A percentile compares a stretch with the other conserved stretches of the same genome.
phyloP scores from a whole-genome alignment of 2,113 vertebrate species.

The Pangasianodon gigas region DNA sequence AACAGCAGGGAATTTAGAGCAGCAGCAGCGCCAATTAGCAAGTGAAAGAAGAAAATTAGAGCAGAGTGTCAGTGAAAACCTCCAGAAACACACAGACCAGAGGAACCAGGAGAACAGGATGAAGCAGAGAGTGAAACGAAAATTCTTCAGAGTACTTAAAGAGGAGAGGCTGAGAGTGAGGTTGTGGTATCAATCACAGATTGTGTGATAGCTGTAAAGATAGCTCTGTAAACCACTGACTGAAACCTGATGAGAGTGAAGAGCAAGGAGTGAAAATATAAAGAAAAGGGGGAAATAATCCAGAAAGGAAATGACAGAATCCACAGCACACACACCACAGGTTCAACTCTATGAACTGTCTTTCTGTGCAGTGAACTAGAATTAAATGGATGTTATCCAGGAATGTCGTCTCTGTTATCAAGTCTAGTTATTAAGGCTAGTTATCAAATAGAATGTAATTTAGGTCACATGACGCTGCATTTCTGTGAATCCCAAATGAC shows the following conservation, averaged over 20 bases:
- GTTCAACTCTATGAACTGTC: too few species aligned
- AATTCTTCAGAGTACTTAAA: background rate
- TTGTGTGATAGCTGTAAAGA: background rate
- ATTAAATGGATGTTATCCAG: too few species aligned
- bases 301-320: background rate
- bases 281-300: background rate
- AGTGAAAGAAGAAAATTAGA: background rate
- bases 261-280: background rate
- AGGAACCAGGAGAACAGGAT: slow-evolving; percentile 44
- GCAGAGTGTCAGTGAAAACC: background rate
- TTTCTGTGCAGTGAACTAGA: background rate
- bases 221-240: background rate
- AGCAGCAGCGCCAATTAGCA: background rate
- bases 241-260: background rate
- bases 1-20: too few species aligned
- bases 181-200: background rate
- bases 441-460: background rate
- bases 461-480: background rate
- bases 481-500: background rate
- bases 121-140: background rate
- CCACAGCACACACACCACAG: background rate
- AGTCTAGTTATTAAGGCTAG: background rate
- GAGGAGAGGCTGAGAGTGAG: background rate
- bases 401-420: background rate
- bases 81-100: slow-evolving; percentile 26